A percentile compares a stretch with the other conserved stretches of the same genome.
Conservation (phyloP, 2,113 vertebrate genomes). For the Tympanuchus pallidicinctus region DNA sequence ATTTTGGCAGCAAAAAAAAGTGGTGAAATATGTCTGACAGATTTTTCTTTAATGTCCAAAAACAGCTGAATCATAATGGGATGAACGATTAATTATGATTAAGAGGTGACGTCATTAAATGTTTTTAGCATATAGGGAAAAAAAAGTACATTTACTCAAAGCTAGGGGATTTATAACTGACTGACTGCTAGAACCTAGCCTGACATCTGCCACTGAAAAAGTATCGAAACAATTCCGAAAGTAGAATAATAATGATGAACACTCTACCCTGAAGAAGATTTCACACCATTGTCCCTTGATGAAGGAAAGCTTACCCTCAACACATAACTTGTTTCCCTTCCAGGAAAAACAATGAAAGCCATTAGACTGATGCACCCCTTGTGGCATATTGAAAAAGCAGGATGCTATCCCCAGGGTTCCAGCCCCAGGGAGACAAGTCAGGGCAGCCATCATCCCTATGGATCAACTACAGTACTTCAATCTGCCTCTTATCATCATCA, state of each 20-base stretch:
- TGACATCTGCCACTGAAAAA: neutral
- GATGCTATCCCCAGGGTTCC: neutral
- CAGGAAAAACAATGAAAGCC: slow-evolving; percentile 14
- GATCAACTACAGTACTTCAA: neutral
- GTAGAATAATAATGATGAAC: neutral
- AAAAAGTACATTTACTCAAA: slow-evolving; percentile 17
- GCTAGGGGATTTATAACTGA: neutral
- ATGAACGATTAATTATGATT: neutral
- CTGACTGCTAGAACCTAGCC: neutral
- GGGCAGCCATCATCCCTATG: neutral
- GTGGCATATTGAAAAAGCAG: neutral
- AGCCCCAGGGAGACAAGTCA: neutral
- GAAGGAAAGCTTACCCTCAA: neutral
- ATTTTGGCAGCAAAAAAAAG: slow-evolving; percentile 8
- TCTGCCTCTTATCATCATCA: neutral
- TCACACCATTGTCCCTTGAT: slow-evolving; percentile 5
- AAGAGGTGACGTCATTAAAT: slow-evolving; percentile 12
- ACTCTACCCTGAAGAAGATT: slow-evolving; percentile 18
- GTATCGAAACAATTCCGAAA: neutral
- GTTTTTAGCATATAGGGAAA: slow-evolving; percentile 28
- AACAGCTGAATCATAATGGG: slow-evolving; percentile 17
- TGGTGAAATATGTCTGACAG: neutral
- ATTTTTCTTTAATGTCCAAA: slow-evolving; percentile 32
- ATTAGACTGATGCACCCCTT: neutral
- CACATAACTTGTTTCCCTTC: slow-evolving; percentile 9